These are phyloP conservation scores for Pristiophorus japonicus DNA, from an alignment of 2,113 vertebrate species.

Conservation along the genomic window DNA sequence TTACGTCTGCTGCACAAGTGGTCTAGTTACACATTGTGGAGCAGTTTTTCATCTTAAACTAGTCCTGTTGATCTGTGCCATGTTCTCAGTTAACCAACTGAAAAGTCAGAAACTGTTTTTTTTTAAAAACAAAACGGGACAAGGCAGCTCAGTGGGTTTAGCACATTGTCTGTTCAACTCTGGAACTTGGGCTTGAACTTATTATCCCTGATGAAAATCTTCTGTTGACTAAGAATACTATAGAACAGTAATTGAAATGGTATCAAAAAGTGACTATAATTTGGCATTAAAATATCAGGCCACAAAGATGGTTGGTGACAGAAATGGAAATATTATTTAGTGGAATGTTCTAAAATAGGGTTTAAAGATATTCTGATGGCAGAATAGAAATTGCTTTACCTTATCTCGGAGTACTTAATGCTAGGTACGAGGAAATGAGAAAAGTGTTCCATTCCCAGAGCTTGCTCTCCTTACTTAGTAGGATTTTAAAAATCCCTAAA, in stretches of 20 bases:
- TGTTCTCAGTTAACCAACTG: neutral
- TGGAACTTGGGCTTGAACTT: neutral
- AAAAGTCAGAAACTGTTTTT: neutral
- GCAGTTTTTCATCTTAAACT: neutral
- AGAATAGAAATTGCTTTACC: neutral
- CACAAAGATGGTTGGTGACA: neutral
- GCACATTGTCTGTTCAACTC: neutral
- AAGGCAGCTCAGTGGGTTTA: neutral
- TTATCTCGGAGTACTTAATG: neutral
- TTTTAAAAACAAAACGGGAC: too few relatives aligned
- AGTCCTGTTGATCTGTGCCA: neutral
- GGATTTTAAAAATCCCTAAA: neutral
- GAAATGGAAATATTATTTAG: neutral
- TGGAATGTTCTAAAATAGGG: neutral
- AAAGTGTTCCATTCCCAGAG: neutral
- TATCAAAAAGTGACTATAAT: neutral
- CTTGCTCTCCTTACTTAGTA: neutral
- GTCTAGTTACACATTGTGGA: too few relatives aligned
- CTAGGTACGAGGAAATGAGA: neutral
- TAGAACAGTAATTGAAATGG: neutral
- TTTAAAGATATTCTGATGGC: slow-evolving; percentile 8
- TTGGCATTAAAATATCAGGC: neutral
- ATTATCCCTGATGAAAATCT: neutral
- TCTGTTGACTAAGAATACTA: neutral
- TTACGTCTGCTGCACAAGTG: too few relatives aligned